Conservation (phyloP, 2,113 vertebrate species). For the Sebastes fasciatus region DNA sequence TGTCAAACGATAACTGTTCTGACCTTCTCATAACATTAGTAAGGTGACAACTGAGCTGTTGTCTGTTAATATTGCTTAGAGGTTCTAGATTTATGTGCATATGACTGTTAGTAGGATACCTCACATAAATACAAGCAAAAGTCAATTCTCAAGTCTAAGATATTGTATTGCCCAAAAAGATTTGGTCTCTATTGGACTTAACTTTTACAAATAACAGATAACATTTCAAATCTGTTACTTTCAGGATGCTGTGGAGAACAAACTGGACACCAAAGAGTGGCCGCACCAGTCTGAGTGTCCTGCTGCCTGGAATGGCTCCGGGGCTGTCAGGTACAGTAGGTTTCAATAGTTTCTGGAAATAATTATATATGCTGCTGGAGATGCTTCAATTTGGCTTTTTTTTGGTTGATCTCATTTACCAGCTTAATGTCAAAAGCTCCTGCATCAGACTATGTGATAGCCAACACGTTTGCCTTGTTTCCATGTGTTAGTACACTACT, state of each 20-base stretch:
- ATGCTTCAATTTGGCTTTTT: neutral
- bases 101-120: neutral
- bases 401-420: neutral
- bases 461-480: neutral
- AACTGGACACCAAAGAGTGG: constrained; percentile 94
- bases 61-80: neutral
- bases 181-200: neutral
- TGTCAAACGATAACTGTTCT: too few relatives aligned
- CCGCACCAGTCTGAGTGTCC: constrained; percentile 92
- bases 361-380: neutral
- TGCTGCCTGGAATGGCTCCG: constrained; percentile 94
- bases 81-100: neutral
- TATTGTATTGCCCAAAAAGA: neutral
- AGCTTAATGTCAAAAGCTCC: neutral
- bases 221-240: neutral
- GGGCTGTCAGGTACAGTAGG: constrained; percentile 89
- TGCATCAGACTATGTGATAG: neutral
- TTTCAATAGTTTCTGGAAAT: neutral
- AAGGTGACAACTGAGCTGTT: too few relatives aligned
- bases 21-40: too few relatives aligned
- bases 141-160: neutral
- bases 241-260: constrained; percentile 93
- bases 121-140: neutral
- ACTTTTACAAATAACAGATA: neutral
- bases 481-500: neutral